Evolutionary conservation across 1,140 invertebrate species (phyloP).

Genomic region (Drosophila mayri): DNA sequence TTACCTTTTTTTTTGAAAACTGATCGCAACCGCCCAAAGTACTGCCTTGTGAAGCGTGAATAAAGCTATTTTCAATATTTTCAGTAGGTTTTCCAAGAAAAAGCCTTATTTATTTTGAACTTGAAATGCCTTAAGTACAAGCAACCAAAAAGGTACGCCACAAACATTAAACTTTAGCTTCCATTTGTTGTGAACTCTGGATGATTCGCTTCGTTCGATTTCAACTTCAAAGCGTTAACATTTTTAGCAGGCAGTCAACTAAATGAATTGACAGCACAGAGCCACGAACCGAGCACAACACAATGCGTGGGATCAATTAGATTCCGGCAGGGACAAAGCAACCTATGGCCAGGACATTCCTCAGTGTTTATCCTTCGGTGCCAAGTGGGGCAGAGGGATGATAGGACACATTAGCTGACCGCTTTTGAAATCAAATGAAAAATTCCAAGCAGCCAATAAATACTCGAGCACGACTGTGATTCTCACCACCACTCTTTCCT

Average conservation of each 20-base stretch:
- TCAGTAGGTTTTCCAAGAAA: neutral
- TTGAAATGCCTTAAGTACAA: neutral
- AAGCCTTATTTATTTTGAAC: neutral
- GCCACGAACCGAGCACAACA: slow-evolving; percentile 30
- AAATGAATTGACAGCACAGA: slow-evolving; percentile 61
- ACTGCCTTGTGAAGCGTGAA: neutral
- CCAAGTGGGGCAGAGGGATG: slow-evolving; percentile 2
- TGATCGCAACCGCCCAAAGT: neutral
- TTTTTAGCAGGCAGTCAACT: slow-evolving; percentile 61
- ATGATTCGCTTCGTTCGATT: neutral
- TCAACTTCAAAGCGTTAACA: slow-evolving; percentile 44
- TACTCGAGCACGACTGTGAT: slow-evolving; percentile 51
- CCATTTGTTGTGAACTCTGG: slow-evolving; percentile 7
- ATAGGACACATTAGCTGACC: slow-evolving; percentile 59
- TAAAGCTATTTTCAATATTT: neutral
- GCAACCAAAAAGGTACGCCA: neutral
- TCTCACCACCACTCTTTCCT: slow-evolving; percentile 20
- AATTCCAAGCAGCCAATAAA: slow-evolving; percentile 75
- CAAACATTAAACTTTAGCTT: neutral
- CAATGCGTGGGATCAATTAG: slow-evolving; percentile 64
- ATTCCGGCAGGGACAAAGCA: slow-evolving; percentile 68
- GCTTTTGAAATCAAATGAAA: slow-evolving; percentile 68
- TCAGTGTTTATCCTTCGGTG: slow-evolving; percentile 50
- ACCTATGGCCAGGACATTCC: slow-evolving; percentile 56
- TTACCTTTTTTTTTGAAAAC: too few species aligned